Evolutionary conservation across 2,797 vertebrate species (phyloP).

Genomic region (Arctocebus calabarensis): DNA sequence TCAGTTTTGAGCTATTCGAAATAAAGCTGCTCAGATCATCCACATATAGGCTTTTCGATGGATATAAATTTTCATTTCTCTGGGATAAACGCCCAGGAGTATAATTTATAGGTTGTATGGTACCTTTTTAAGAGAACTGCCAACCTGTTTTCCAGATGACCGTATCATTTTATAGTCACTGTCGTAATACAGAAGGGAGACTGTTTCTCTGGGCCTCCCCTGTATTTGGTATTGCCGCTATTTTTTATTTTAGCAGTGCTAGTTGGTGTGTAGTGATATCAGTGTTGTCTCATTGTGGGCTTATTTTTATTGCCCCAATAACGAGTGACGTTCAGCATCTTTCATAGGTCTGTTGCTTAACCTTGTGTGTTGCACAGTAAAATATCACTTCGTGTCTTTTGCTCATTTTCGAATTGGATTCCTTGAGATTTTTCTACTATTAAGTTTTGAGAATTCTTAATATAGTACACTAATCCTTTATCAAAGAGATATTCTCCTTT

Average conservation of each 20-base stretch:
- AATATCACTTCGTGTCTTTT: background rate
- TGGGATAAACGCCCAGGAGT: background rate
- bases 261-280: background rate
- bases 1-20: background rate
- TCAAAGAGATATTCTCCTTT: background rate
- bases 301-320: background rate
- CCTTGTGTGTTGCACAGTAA: background rate
- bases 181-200: background rate
- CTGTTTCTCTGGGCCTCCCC: background rate
- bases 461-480: background rate
- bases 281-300: background rate
- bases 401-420: background rate
- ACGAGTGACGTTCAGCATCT: background rate
- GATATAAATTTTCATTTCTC: constrained; percentile 32
- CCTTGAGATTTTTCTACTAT: background rate
- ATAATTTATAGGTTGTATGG: background rate
- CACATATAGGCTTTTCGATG: background rate
- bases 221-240: background rate
- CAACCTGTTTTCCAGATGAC: background rate
- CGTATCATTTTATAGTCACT: background rate
- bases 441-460: background rate
- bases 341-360: background rate
- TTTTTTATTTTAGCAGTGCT: background rate
- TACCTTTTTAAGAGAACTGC: constrained; percentile 7
- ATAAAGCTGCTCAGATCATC: background rate